Evolutionary conservation across 1,140 invertebrate species (phyloP).

Genomic region (Drosophila orosa): DNA sequence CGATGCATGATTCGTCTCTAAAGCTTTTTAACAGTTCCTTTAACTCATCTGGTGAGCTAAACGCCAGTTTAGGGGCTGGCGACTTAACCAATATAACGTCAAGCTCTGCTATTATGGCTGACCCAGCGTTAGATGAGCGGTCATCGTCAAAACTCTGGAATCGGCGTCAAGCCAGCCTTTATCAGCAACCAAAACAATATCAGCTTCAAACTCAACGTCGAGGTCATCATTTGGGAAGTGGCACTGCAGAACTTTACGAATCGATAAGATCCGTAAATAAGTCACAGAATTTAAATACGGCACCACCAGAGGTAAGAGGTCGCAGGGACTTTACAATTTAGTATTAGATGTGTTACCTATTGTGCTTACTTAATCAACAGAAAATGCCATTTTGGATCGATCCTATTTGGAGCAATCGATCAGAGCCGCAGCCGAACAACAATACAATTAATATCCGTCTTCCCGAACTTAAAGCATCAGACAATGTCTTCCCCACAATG

Average conservation of each 20-base stretch:
- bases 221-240: constrained; percentile 3
- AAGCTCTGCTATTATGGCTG: constrained; percentile 35
- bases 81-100: constrained; percentile 46
- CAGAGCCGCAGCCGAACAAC: constrained; percentile 29
- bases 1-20: constrained; percentile 48
- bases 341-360: constrained; percentile 1
- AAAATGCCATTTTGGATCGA: constrained; percentile 81
- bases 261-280: constrained; percentile 57
- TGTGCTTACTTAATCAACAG: constrained; percentile 19
- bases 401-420: constrained; percentile 76
- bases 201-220: constrained; percentile 1
- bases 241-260: constrained; percentile 34
- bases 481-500: constrained; percentile 62
- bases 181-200: not conserved
- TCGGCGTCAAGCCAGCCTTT: constrained; percentile 54
- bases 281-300: constrained; percentile 84
- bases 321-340: not conserved
- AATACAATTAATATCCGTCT: constrained; percentile 67
- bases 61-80: constrained; percentile 46
- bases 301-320: constrained; percentile 74
- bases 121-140: constrained; percentile 15
- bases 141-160: constrained; percentile 64
- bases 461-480: constrained; percentile 63
- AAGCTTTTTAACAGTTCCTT: constrained; percentile 65
- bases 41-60: constrained; percentile 69